Conservation (phyloP, 2,888 invertebrate genomes). For the Agrilus mali region DNA sequence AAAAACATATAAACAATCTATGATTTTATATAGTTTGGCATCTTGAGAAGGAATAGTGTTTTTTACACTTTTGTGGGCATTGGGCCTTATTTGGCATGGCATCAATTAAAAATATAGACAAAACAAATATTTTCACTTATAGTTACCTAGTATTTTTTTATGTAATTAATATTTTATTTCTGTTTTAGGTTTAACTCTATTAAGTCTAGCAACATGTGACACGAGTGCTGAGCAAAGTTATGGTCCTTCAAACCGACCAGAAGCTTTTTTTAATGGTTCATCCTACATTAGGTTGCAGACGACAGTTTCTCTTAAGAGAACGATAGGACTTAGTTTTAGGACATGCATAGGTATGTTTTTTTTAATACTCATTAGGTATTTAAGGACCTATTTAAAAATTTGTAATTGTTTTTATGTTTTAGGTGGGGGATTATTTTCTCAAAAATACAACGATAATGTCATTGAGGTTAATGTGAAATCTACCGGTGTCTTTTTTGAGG, state of each 20-base stretch:
- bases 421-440: slow-evolving; percentile 61
- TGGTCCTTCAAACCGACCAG: slow-evolving; percentile 51
- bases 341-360: slow-evolving; percentile 50
- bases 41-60: too few relatives aligned
- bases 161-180: too few relatives aligned
- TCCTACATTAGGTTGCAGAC: slow-evolving; percentile 60
- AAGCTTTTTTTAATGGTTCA: slow-evolving; percentile 76
- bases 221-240: slow-evolving; percentile 9
- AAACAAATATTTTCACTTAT: too few relatives aligned
- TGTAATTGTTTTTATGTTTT: slow-evolving; percentile 13
- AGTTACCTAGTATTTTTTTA: too few relatives aligned
- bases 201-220: too few relatives aligned
- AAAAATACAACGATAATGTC: slow-evolving; percentile 45
- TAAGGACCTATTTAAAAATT: neutral
- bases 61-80: too few relatives aligned
- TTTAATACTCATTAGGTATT: too few relatives aligned
- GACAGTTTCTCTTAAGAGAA: slow-evolving; percentile 64
- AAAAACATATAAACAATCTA: too few relatives aligned
- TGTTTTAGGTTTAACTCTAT: too few relatives aligned
- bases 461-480: slow-evolving; percentile 28
- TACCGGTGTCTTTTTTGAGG: slow-evolving; percentile 39
- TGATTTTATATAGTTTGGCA: too few relatives aligned
- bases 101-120: too few relatives aligned
- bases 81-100: too few relatives aligned
- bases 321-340: slow-evolving; percentile 70